phyloP scores from a whole-genome alignment of 2,888 invertebrate species.

The Orchestes rusci region DNA sequence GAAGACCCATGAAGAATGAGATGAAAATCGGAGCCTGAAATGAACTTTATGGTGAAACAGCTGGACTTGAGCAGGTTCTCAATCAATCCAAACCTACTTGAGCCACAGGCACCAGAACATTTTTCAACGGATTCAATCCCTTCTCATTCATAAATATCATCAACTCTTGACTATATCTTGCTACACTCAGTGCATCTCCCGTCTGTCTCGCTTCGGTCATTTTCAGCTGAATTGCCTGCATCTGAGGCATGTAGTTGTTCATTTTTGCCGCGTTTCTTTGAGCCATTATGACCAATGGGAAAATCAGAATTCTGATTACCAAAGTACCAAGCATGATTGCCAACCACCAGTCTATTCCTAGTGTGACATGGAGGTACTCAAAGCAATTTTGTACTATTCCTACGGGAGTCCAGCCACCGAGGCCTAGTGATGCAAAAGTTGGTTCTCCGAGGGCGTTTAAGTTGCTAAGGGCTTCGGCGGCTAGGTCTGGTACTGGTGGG shows the following conservation, averaged over 20 bases:
- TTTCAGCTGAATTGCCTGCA: constrained; percentile 73
- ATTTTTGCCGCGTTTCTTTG: constrained; percentile 76
- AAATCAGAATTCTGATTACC: constrained; percentile 64
- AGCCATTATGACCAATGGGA: constrained; percentile 77
- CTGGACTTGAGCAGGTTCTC: neutral
- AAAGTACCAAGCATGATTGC: constrained; percentile 77
- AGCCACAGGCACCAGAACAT: constrained; percentile 66
- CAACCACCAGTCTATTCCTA: constrained; percentile 91
- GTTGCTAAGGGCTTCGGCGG: constrained; percentile 33
- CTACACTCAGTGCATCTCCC: constrained; percentile 71
- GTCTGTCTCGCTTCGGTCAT: constrained; percentile 78
- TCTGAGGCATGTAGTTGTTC: constrained; percentile 79
- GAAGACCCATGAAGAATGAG: constrained; percentile 83
- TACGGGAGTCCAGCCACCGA: constrained; percentile 76
- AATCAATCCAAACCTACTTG: constrained; percentile 55
- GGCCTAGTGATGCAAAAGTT: constrained; percentile 70
- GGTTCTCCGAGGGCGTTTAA: constrained; percentile 60
- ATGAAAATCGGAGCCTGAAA: constrained; percentile 75
- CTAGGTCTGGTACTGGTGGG: constrained; percentile 38
- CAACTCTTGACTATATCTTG: constrained; percentile 70
- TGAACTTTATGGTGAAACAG: neutral
- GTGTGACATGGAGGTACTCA: constrained; percentile 74
- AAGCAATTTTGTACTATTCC: constrained; percentile 75
- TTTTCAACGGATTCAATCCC: constrained; percentile 72
- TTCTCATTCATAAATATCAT: constrained; percentile 76